Base-by-base conservation (phyloP, 2,113 vertebrate genomes). In the Callocephalon fimbriatum region DNA sequence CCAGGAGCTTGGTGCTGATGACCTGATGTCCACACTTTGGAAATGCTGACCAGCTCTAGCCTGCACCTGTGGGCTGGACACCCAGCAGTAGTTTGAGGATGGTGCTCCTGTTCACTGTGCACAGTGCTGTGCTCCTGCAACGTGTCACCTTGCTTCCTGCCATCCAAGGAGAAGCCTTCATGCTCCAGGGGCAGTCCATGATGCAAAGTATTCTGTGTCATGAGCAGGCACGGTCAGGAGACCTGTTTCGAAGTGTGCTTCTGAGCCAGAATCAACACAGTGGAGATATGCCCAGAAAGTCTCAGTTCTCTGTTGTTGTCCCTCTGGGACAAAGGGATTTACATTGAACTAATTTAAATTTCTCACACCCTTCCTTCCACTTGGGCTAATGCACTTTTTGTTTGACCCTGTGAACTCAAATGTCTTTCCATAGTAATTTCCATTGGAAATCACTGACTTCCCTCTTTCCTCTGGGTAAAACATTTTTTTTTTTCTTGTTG, bases 11-110 rank as follows among this genome's bases (percentile, higher is more conserved):
- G 82, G 26, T 72, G 45, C 50, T 59, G 67, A 58, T 38, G 54
- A 51, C 48, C n/a, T 75, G n/a, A 44, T 53, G 38, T 65, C 73
- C 38, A 14, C 0, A 2, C 38, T 75, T 2, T 0, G 6, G 16
- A 31, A 1, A 1, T 47, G 42, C 29, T 42, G 37, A 65, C 58
- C 74, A 81, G 18, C 40, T 76, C n/a, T 47, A 9, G 12, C 15
- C 31, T 44, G 32, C 23, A 53, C 38, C 27, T 59, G 44, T 37
- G 67, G 22, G 26, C 23, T 3, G 40, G 25, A 18, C 21, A 17
- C 8, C 40, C 15, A 20, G 63, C 21, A 21, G 25, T 20, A 19
- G 27, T 14, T 44, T 58, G 32, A 58, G 54, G 32, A 58, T 58
- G 32, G 20, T 58, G 54, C 32, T 58, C 20, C 12, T 22, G 54